Conservation (phyloP, 2,888 invertebrate species). For the Elegia similella region DNA sequence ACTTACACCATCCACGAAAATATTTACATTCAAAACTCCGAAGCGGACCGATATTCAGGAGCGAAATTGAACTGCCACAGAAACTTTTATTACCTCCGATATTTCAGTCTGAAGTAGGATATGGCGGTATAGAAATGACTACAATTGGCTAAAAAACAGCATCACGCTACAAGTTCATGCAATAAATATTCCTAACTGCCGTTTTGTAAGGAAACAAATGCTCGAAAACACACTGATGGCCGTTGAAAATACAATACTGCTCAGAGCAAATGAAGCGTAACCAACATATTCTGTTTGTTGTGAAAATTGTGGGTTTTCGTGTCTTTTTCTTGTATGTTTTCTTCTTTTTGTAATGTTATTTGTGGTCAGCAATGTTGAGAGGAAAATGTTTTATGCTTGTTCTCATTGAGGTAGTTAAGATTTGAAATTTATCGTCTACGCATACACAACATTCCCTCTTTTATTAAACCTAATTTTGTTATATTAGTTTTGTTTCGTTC, state of each 20-base stretch:
- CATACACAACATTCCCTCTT: too few relatives aligned
- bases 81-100: constrained; percentile 58
- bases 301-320: constrained; percentile 59
- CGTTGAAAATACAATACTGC: constrained; percentile 70
- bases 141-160: constrained; percentile 73
- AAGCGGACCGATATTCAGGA: constrained; percentile 33
- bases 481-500: too few relatives aligned
- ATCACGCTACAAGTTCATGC: constrained; percentile 74
- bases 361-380: constrained; percentile 43
- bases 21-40: background rate
- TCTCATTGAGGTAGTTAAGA: background rate
- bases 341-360: constrained; percentile 53
- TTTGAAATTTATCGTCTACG: too few relatives aligned
- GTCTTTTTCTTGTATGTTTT: constrained; percentile 53
- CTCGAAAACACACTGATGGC: constrained; percentile 76
- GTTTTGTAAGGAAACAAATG: constrained; percentile 76
- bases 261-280: constrained; percentile 66
- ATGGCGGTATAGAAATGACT: constrained; percentile 59
- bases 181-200: constrained; percentile 80
- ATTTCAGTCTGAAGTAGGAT: constrained; percentile 47
- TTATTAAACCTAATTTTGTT: too few relatives aligned
- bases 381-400: constrained; percentile 20
- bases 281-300: constrained; percentile 74
- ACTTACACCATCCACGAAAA: background rate
- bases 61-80: constrained; percentile 47